These are phyloP conservation scores for Asobara japonica DNA, from an alignment of 1,140 invertebrate genomes.

Conservation along the genomic window DNA sequence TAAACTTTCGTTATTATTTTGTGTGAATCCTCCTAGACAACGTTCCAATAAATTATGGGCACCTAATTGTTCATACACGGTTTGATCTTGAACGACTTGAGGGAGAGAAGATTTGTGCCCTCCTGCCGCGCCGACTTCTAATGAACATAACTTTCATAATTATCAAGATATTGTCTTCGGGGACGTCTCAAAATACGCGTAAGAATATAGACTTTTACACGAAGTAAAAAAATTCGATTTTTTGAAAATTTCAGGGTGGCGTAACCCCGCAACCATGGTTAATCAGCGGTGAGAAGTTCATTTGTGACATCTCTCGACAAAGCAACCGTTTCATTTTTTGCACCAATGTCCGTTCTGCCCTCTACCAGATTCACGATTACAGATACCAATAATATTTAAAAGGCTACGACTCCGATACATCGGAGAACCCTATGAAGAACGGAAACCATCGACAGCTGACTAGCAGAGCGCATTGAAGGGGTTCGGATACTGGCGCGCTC, in stretches of 20 bases:
- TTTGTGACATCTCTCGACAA: too few relatives aligned
- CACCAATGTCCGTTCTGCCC: not conserved
- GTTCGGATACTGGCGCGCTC: not conserved
- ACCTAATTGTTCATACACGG: conserved; percentile 25
- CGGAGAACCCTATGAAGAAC: not conserved
- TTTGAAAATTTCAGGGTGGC: too few relatives aligned
- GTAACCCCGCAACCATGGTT: too few relatives aligned
- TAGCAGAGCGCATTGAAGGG: conserved; percentile 4
- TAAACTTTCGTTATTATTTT: conserved; percentile 44
- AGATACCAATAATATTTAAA: not conserved
- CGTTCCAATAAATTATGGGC: conserved; percentile 26
- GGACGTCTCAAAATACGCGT: too few relatives aligned
- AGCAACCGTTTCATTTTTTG: not conserved
- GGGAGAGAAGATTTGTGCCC: too few relatives aligned
- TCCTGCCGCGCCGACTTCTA: too few relatives aligned
- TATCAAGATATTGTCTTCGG: too few relatives aligned
- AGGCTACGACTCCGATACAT: not conserved
- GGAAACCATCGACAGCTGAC: conserved; percentile 41
- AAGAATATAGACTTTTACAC: too few relatives aligned
- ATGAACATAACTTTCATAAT: too few relatives aligned
- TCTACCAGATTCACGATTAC: not conserved
- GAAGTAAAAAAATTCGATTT: too few relatives aligned
- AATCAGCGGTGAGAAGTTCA: too few relatives aligned
- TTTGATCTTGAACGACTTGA: too few relatives aligned
- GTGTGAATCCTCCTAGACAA: conserved; percentile 22